Conservation (phyloP, 1,140 invertebrate species). For the Fopius arisanus region DNA sequence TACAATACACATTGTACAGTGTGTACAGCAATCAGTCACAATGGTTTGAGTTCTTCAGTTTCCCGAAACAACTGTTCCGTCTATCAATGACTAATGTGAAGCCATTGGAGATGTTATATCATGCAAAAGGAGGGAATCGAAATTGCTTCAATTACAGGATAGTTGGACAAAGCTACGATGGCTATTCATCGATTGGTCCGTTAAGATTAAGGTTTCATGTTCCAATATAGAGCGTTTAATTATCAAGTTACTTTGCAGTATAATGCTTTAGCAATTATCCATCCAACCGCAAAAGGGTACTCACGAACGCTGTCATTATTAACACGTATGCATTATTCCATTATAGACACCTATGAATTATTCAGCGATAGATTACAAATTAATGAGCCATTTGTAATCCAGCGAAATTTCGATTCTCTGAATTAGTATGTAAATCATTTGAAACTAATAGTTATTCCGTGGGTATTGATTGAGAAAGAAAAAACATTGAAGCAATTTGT, state of each 20-base stretch:
- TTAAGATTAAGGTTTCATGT: neutral
- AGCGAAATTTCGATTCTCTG: too few relatives aligned
- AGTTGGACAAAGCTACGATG: neutral
- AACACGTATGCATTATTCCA: neutral
- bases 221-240: neutral
- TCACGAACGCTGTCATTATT: neutral
- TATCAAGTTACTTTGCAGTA: neutral
- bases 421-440: too few relatives aligned
- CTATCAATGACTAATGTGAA: neutral
- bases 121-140: neutral
- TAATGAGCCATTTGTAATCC: too few relatives aligned
- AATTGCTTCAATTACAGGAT: neutral
- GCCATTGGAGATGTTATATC: neutral
- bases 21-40: too few relatives aligned
- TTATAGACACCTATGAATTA: too few relatives aligned
- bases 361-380: too few relatives aligned
- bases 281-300: neutral
- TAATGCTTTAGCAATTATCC: neutral
- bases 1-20: too few relatives aligned
- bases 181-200: neutral
- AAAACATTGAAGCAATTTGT: too few relatives aligned
- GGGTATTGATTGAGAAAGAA: too few relatives aligned
- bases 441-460: too few relatives aligned
- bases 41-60: too few relatives aligned
- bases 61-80: too few relatives aligned